A percentile compares a stretch with the other conserved stretches of the same genome.
Conservation (phyloP, 1,140 invertebrate species). For the Micrasema longulum region DNA sequence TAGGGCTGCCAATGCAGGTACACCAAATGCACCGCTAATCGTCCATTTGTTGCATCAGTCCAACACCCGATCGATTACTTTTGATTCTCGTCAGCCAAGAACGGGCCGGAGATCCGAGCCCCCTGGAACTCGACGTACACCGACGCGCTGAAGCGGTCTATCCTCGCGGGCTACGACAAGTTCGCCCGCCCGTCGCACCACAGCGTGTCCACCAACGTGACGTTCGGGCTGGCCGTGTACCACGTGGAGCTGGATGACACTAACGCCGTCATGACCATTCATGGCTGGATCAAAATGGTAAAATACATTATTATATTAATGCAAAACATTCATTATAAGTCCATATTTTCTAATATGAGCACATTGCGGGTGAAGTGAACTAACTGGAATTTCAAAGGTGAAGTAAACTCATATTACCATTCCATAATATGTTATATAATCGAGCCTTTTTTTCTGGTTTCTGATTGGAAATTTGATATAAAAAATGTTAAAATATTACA, state of each 20-base stretch:
- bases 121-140: conserved; percentile 71
- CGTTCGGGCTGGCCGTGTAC: conserved; percentile 67
- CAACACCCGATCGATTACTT: too few species aligned
- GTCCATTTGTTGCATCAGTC: not conserved
- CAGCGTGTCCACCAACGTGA: conserved; percentile 68
- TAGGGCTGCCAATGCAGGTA: not conserved
- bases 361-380: too few species aligned
- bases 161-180: conserved; percentile 74
- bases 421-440: too few species aligned
- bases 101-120: conserved; percentile 12
- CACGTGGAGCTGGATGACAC: conserved; percentile 72
- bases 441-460: too few species aligned
- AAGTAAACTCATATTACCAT: too few species aligned
- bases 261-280: conserved; percentile 68
- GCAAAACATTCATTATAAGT: not conserved
- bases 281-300: conserved; percentile 72
- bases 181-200: conserved; percentile 71
- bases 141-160: conserved; percentile 70
- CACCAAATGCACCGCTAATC: not conserved
- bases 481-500: too few species aligned
- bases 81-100: too few species aligned
- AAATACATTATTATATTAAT: conserved; percentile 53
- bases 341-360: too few species aligned
- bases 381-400: too few species aligned
- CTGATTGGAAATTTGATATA: too few species aligned